Percentiles rank a stretch among this genome's conserved stretches.
These are phyloP conservation scores for Anabacerthia variegaticeps DNA, from an alignment of 2,797 vertebrate genomes.

Conservation along the genomic window DNA sequence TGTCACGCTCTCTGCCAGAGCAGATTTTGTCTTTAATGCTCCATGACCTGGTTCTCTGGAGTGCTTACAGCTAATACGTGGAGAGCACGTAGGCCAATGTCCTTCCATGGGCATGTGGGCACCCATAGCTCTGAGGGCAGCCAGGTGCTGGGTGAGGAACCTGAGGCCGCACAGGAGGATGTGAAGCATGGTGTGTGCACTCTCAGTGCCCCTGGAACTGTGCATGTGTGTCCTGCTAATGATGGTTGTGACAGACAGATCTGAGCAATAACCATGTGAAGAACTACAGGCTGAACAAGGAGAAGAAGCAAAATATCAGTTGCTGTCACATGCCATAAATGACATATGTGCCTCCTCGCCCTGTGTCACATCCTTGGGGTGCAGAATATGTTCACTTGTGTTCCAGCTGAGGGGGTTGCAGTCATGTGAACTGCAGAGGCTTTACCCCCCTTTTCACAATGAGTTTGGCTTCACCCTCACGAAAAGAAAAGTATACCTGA, in stretches of 20 bases:
- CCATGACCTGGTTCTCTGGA: not conserved
- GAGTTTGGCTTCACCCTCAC: not conserved
- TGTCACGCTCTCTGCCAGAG: not conserved
- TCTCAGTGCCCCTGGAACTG: not conserved
- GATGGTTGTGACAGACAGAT: not conserved
- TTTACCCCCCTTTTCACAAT: not conserved
- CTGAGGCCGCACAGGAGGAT: not conserved
- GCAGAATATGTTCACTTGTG: accelerated
- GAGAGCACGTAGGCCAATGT: not conserved
- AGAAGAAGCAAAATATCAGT: not conserved
- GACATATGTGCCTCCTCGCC: not conserved
- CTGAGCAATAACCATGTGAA: accelerated
- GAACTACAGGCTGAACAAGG: not conserved
- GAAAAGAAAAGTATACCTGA: not conserved
- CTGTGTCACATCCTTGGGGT: not conserved
- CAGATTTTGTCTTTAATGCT: not conserved
- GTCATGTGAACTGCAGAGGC: not conserved
- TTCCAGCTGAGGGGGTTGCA: not conserved
- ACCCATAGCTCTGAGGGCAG: not conserved
- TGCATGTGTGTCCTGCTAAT: not conserved
- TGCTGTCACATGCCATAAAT: not conserved
- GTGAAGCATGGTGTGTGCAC: accelerated
- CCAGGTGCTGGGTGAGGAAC: accelerated
- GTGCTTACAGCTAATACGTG: not conserved
- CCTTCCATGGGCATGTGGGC: not conserved